Evolutionary conservation across 1,140 invertebrate species (phyloP).

Genomic region (Danaus plexippus): DNA sequence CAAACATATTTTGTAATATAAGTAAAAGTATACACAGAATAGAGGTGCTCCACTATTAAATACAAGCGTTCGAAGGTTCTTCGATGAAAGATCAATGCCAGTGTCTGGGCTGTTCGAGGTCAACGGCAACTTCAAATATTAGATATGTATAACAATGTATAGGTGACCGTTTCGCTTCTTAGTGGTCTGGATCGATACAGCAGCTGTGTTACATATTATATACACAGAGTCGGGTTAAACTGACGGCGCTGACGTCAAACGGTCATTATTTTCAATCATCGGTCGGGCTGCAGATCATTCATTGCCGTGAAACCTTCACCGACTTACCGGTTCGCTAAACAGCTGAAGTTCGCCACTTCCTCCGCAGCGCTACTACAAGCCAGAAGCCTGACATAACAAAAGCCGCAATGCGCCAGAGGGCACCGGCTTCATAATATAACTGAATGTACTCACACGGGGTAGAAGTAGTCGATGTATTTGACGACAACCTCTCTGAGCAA

Average conservation of each 20-base stretch:
- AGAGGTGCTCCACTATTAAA: too few relatives aligned
- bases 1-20: too few relatives aligned
- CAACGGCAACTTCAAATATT: constrained; percentile 20
- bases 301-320: constrained; percentile 62
- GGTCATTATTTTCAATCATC: constrained; percentile 34
- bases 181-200: constrained; percentile 64
- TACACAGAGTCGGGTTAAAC: constrained; percentile 47
- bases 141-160: constrained; percentile 15
- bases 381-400: constrained; percentile 19
- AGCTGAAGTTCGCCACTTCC: constrained; percentile 27
- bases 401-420: constrained; percentile 39
- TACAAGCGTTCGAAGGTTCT: constrained; percentile 15
- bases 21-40: too few relatives aligned
- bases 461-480: constrained; percentile 78
- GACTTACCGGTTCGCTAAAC: constrained; percentile 59
- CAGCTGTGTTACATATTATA: constrained; percentile 42
- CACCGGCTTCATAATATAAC: constrained; percentile 24
- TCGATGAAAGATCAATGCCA: constrained; percentile 34
- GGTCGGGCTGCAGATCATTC: constrained; percentile 47
- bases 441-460: constrained; percentile 74
- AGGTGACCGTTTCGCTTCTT: constrained; percentile 24
- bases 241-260: constrained; percentile 62
- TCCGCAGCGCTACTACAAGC: constrained; percentile 7
- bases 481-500: constrained; percentile 76
- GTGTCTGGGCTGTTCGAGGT: constrained; percentile 24